Evolutionary conservation across 2,797 vertebrate genomes (phyloP), one percentile per base, ranked within the genome.

Genomic region (Nasua narica): DNA sequence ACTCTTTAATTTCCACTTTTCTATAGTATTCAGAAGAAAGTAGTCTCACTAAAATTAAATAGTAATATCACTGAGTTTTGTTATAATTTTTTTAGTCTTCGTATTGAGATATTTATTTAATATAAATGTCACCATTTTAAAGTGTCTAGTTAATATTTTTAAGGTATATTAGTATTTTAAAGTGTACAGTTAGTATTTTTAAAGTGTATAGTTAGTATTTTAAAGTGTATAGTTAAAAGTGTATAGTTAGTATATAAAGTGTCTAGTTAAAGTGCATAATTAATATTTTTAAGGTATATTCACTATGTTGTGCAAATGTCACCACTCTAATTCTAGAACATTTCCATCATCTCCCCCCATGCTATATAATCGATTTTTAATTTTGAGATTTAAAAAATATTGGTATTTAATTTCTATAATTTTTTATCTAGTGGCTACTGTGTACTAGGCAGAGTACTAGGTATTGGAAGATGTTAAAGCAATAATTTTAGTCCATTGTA

Each of bases 21-120:
- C 35, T 70, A 37, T 87, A n/a, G 12, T 74, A 43, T 96, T 92
- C 27, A 50, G n/a, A 83, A 90, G 32, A 74, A 93, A 93, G 48
- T 79, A 89, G 7, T 94, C 91, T 87, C 25, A n/a, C 21, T 93
- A 70, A 94, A 89, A 81, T 69, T 84, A 92, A 82, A 69, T 21
- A 76, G 7, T 92, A 43, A 82, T 37, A 54, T 74, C 37, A 56
- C 1, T 74, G 56, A 82, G 10, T 65, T 95, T 95, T 69, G 27
- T 76, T 76, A 27, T 3, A 79, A 10, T n/a, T 85, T 32, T 62
- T 56, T 35, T 58, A 21, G 6, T 69, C 70, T 43, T 4, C 14
- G 70, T 62, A 27, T 25, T 87, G 65, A 81, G n/a, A 21, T 60
- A 79, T 54, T 86, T 11, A 76, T 2, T 1, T 84, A 78, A 70